Percentiles rank a stretch among this genome's conserved stretches.
These are phyloP conservation scores for Polymixis flavicincta DNA, from an alignment of 2,888 invertebrate genomes.

Conservation along the genomic window DNA sequence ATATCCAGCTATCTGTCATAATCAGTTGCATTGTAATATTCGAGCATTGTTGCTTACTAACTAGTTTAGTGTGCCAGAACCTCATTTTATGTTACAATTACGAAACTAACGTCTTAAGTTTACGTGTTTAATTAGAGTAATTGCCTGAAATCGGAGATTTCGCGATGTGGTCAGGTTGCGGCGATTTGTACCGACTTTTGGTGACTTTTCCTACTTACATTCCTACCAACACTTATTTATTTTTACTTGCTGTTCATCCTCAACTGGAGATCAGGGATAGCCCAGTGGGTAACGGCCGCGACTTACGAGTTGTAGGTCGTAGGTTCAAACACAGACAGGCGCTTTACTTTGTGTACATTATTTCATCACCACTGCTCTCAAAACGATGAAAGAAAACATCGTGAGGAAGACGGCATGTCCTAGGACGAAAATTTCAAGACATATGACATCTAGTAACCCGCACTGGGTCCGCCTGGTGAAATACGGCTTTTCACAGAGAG, in stretches of 20 bases:
- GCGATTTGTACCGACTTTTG: slow-evolving; percentile 19
- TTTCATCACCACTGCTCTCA: too few species aligned
- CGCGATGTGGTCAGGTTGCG: slow-evolving; percentile 43
- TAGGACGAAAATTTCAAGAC: too few species aligned
- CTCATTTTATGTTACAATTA: slow-evolving; percentile 59
- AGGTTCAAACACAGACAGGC: too few species aligned
- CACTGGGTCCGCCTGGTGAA: too few species aligned
- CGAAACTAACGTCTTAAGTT: slow-evolving; percentile 59
- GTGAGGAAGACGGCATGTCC: too few species aligned
- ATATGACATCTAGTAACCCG: too few species aligned
- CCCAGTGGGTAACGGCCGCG: too few species aligned
- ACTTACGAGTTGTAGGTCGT: too few species aligned
- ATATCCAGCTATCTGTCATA: slow-evolving; percentile 62
- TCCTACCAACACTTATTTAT: not conserved
- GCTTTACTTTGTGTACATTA: too few species aligned
- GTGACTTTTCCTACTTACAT: slow-evolving; percentile 28
- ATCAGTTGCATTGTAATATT: slow-evolving; percentile 66
- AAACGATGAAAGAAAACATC: too few species aligned
- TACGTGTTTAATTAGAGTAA: slow-evolving; percentile 66
- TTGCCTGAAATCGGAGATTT: slow-evolving; percentile 58
- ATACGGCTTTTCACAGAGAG: too few species aligned
- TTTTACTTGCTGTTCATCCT: not conserved
- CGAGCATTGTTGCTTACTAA: slow-evolving; percentile 60
- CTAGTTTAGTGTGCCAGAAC: slow-evolving; percentile 60
- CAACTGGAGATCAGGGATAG: not conserved